Evolutionary conservation across 2,113 vertebrate genomes (phyloP).

Genomic region (Cranoglanis bouderius): DNA sequence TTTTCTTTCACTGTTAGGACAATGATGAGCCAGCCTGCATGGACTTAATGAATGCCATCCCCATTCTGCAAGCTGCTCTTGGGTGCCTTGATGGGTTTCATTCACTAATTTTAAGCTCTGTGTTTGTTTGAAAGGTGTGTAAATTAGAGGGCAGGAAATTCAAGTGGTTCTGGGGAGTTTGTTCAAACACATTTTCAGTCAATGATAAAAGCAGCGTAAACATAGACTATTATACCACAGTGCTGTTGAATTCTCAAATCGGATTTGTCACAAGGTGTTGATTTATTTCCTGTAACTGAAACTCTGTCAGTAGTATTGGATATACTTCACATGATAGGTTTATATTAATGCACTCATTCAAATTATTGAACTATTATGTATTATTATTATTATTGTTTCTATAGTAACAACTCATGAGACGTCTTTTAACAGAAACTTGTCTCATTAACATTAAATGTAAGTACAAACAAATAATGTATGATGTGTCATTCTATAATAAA

Average conservation of each 20-base stretch:
- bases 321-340: background rate
- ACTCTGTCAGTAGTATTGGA: background rate
- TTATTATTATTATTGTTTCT: background rate
- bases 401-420: background rate
- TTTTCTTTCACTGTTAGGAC: background rate
- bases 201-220: conserved; percentile 2
- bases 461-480: background rate
- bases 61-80: background rate
- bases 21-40: background rate
- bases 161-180: background rate
- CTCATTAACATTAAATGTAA: background rate
- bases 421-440: background rate
- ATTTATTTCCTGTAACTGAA: background rate
- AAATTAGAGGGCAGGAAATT: conserved; percentile 14
- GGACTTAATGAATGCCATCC: conserved; percentile 23
- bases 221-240: background rate
- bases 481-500: background rate
- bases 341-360: background rate
- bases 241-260: background rate
- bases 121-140: conserved; percentile 22
- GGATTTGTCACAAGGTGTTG: background rate
- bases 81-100: background rate
- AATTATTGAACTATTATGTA: background rate
- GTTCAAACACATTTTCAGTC: conserved; percentile 23
- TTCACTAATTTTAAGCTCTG: conserved; percentile 10